phyloP scores from a whole-genome alignment of 2,888 invertebrate genomes.

The Zygogramma bicolorata region DNA sequence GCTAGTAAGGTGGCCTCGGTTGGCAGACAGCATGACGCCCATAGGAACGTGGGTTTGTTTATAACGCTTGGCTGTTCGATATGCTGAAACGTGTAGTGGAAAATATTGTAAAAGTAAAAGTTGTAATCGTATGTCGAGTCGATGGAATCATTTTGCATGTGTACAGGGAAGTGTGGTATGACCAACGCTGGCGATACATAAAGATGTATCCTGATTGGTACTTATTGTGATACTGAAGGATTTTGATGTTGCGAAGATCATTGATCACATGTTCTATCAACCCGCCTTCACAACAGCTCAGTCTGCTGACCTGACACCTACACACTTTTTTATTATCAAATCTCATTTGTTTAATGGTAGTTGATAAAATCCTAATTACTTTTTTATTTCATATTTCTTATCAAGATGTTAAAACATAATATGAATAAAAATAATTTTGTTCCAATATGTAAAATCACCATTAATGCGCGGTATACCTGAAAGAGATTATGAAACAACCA shows the following conservation, averaged over 20 bases:
- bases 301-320: too few relatives aligned
- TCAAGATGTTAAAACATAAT: too few relatives aligned
- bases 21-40: slow-evolving; percentile 21
- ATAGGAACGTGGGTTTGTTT: slow-evolving; percentile 21
- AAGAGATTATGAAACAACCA: neutral
- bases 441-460: neutral
- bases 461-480: neutral
- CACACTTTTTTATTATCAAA: too few relatives aligned
- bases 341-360: too few relatives aligned
- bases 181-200: neutral
- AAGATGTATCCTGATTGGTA: too few relatives aligned
- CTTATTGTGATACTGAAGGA: too few relatives aligned
- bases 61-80: slow-evolving; percentile 6
- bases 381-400: too few relatives aligned
- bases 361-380: too few relatives aligned
- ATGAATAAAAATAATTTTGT: too few relatives aligned
- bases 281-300: too few relatives aligned
- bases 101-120: slow-evolving; percentile 18
- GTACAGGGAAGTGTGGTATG: neutral
- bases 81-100: slow-evolving; percentile 3
- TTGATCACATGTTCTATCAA: too few relatives aligned
- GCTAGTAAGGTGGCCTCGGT: slow-evolving; percentile 9
- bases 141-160: neutral
- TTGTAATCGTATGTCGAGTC: neutral
- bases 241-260: too few relatives aligned